These are phyloP conservation scores for Kryptolebias ocellatus DNA, from an alignment of 2,797 vertebrate genomes.

Conservation along the genomic window DNA sequence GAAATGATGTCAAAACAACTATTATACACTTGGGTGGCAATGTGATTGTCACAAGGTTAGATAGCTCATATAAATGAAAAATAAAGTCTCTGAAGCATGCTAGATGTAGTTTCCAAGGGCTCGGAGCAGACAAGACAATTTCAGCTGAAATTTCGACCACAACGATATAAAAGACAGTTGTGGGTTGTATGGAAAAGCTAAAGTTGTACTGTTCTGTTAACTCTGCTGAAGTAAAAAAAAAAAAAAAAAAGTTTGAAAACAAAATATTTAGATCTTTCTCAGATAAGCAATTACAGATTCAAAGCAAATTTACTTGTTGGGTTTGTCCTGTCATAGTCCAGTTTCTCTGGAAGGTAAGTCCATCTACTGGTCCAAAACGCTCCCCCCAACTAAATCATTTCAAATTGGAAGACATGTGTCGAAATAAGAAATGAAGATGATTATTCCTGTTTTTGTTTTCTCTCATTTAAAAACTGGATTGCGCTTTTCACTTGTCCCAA, in stretches of 20 bases:
- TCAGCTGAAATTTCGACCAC: slow-evolving; percentile 42
- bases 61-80: slow-evolving; percentile 68
- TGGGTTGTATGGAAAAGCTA: not conserved
- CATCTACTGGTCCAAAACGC: too few relatives aligned
- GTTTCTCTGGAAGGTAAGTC: too few relatives aligned
- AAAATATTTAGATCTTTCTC: not conserved
- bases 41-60: slow-evolving; percentile 71
- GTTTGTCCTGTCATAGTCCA: too few relatives aligned
- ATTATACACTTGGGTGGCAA: slow-evolving; percentile 70
- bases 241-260: not conserved
- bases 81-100: slow-evolving; percentile 69
- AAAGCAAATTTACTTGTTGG: not conserved
- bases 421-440: too few relatives aligned
- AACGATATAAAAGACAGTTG: slow-evolving; percentile 16
- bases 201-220: not conserved
- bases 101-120: slow-evolving; percentile 31
- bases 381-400: too few relatives aligned
- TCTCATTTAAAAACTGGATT: too few relatives aligned
- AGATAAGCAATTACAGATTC: not conserved
- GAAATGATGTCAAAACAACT: slow-evolving; percentile 67
- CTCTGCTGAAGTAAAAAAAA: not conserved
- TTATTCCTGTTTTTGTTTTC: too few relatives aligned
- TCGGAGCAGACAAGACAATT: slow-evolving; percentile 38
- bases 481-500: too few relatives aligned
- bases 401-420: too few relatives aligned